Base-by-base conservation (phyloP, 1,140 invertebrate species). In the Venustaconcha ellipsiformis region DNA sequence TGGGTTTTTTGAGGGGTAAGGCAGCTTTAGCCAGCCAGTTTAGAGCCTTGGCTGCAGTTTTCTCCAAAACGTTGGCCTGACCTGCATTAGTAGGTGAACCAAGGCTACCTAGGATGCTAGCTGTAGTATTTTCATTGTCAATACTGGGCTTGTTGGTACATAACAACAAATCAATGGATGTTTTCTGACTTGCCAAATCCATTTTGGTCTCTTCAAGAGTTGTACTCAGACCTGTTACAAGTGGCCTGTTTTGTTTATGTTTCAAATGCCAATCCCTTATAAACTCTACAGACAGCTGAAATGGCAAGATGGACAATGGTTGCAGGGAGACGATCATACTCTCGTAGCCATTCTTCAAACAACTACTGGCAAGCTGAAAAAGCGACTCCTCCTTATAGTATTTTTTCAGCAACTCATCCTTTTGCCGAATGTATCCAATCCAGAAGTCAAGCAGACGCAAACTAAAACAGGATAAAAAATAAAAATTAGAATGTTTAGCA, bases 381-480 rank as follows among this genome's bases (percentile, higher is more conserved):
- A 96, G 91, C 37, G 94, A 94, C 78, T 93, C 93, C 14, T 92
- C 91, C 20, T 91, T 92, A 85, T 96, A 97, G 87, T 96, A 95
- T 83, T 95, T 95, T 18, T 93, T 92, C 23, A 96, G 89, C 14
- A 96, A 92, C 15, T 94, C 94, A 88, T 96, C 95, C 70, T 95
- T 92, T 4, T 95, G 95, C 78, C 94, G 92, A 15, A 96, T 89
- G 83, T 95, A 96, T 37, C 94, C 94, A 74, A 95, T 92, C 95
- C 95, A 97, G 57, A 95, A 95, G 82, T 96, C 95, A 78, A 97
- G 90, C 62, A 95, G 94, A 67, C 94, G 92, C 72, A 95, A 92
- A 89, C 94, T 95, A 89, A 55, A 91, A 91, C 76, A 65, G 60
- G 67, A 72, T 59, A 73, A 23, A 14, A 37, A 57, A 26, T 2